A percentile compares a stretch with the other conserved stretches of the same genome.
phyloP scores from a whole-genome alignment of 1,140 invertebrate genomes.

The Ceratosolen solmsi region DNA sequence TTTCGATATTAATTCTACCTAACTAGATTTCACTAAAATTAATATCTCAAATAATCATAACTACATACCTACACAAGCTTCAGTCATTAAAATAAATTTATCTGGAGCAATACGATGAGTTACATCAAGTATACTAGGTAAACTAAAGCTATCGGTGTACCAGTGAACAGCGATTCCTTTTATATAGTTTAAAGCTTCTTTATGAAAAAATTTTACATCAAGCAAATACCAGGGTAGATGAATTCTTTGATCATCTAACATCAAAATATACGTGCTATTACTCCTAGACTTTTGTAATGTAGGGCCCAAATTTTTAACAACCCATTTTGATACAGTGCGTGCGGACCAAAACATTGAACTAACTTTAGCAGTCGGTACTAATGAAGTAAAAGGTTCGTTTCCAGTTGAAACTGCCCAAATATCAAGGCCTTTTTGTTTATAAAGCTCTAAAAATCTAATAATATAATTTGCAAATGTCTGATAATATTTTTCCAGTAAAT shows the following conservation, averaged over 20 bases:
- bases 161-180: slow-evolving; percentile 81
- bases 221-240: slow-evolving; percentile 75
- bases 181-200: slow-evolving; percentile 69
- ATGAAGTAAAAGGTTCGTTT: slow-evolving; percentile 78
- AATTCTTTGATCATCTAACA: slow-evolving; percentile 82
- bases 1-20: too few relatives aligned
- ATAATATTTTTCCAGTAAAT: slow-evolving; percentile 81
- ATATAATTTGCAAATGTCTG: slow-evolving; percentile 88
- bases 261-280: slow-evolving; percentile 77
- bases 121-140: slow-evolving; percentile 73
- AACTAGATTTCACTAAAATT: too few relatives aligned
- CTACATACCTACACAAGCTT: slow-evolving; percentile 80
- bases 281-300: slow-evolving; percentile 76
- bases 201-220: slow-evolving; percentile 27
- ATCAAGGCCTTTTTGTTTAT: slow-evolving; percentile 71
- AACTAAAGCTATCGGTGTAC: slow-evolving; percentile 77
- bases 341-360: slow-evolving; percentile 69
- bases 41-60: neutral
- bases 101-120: slow-evolving; percentile 78
- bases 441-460: slow-evolving; percentile 78
- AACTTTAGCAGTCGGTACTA: slow-evolving; percentile 76
- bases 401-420: slow-evolving; percentile 81
- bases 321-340: slow-evolving; percentile 75
- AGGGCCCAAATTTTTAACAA: slow-evolving; percentile 80
- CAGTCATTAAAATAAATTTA: slow-evolving; percentile 85